Evolutionary conservation across 1,140 invertebrate genomes (phyloP), one percentile per base, ranked within the genome.

Genomic region (Capitella teleta): DNA sequence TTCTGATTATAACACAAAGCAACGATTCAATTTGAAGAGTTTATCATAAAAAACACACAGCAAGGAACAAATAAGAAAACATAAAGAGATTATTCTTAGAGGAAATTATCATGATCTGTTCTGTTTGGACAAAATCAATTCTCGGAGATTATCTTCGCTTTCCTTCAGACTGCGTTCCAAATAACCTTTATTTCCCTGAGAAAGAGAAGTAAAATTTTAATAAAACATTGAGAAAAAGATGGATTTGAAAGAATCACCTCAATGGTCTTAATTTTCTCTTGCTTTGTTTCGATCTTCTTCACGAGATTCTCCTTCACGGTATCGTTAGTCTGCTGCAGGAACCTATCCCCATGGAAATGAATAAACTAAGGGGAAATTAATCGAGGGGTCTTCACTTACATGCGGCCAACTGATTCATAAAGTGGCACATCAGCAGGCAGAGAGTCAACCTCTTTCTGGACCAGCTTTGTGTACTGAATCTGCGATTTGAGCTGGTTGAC

Each of bases 391-490:
- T 41, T 14, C 19, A 44, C 42, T 44, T 61, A 74, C 83, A 87
- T 87, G 67, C 87, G 71, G 5, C 86, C 86, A 1, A 89, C 78
- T 21, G 82, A 80, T 74, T 88, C 82, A 65, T 85, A 90, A 0
- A 81, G 81, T 57, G 77, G 81, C 2, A 80, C 83, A 5, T 75
- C 74, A 52, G 70, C 55, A 46, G 79, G 76, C 47, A 85, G 67
- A n/a, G 67, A 54, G 67, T 76, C 63, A 19, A 80, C 67, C 66
- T 80, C 78, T 48, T 73, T 68, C 44, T 82, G 76, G 5, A 85
- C 88, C 19, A 88, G 69, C 57, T 81, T 76, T 40, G 82, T 78
- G 61, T 82, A 82, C 46, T 82, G 77, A 55, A 84, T 82, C 12
- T 76, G 74, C 45, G 80, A 70, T 55, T 80, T 82, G 12, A 88